These are phyloP conservation scores for Creontiades dilutus DNA, from an alignment of 2,888 invertebrate genomes.

Conservation along the genomic window DNA sequence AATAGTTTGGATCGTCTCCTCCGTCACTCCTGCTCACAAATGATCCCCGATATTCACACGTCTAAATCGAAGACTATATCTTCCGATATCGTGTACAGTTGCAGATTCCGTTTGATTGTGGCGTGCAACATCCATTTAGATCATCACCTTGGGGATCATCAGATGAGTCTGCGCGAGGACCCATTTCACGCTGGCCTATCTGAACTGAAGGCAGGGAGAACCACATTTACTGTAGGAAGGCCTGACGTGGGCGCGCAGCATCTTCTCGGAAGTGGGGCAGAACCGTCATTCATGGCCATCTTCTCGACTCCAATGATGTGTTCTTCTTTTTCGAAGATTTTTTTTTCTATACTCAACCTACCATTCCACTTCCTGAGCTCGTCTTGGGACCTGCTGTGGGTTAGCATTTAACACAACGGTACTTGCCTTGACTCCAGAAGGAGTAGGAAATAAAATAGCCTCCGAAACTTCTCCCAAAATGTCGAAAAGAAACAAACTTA, in stretches of 20 bases:
- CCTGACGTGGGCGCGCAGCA: slow-evolving; percentile 30
- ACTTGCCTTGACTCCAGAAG: neutral
- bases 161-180: neutral
- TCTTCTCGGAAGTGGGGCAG: slow-evolving; percentile 13
- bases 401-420: neutral
- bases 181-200: neutral
- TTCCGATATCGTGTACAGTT: too few relatives aligned
- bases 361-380: neutral
- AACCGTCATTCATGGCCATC: slow-evolving; percentile 30
- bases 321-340: neutral
- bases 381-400: neutral
- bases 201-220: neutral
- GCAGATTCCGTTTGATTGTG: too few relatives aligned
- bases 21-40: too few relatives aligned
- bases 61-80: too few relatives aligned
- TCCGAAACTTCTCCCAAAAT: too few relatives aligned
- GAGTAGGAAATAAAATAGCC: too few relatives aligned
- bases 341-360: neutral
- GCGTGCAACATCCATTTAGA: too few relatives aligned
- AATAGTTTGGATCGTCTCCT: too few relatives aligned
- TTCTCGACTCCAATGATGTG: neutral
- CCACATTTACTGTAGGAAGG: neutral
- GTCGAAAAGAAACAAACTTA: too few relatives aligned
- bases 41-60: too few relatives aligned
- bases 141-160: too few relatives aligned